Conservation (phyloP, 2,113 vertebrate genomes). For the Cyanoramphus novaezelandiae region DNA sequence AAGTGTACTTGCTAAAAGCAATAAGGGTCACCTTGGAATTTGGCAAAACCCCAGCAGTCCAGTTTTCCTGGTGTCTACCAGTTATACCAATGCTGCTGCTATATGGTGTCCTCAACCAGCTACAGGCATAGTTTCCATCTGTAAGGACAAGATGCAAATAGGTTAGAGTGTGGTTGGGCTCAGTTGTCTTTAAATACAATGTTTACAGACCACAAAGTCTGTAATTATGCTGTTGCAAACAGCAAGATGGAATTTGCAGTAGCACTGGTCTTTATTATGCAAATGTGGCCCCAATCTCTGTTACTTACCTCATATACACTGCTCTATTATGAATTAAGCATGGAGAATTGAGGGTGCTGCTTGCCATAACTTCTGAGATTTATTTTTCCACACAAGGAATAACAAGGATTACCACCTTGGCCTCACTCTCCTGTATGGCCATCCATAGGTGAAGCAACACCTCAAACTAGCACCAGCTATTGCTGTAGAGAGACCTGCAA, state of each 20-base stretch:
- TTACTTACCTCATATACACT: not conserved
- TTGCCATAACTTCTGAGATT: not conserved
- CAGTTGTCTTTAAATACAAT: not conserved
- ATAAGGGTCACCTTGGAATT: not conserved
- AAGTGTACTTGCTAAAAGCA: not conserved
- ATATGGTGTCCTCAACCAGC: not conserved
- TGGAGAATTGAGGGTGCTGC: not conserved
- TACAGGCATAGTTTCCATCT: not conserved
- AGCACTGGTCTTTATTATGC: not conserved
- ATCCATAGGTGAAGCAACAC: not conserved
- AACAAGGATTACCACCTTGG: not conserved
- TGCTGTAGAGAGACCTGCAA: not conserved
- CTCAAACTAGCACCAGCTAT: not conserved
- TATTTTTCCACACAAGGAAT: not conserved
- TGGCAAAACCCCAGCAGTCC: not conserved
- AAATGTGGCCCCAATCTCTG: slow-evolving; percentile 1
- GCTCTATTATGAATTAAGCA: not conserved
- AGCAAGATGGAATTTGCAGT: not conserved
- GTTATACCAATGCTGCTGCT: not conserved
- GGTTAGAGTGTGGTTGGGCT: not conserved
- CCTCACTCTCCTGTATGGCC: not conserved
- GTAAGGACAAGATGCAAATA: not conserved
- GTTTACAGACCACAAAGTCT: not conserved
- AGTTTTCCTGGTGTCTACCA: not conserved
- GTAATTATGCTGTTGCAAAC: not conserved